A percentile compares a stretch with the other conserved stretches of the same genome.
Conservation (phyloP, 2,113 vertebrate species). For the Syngnathus floridae region DNA sequence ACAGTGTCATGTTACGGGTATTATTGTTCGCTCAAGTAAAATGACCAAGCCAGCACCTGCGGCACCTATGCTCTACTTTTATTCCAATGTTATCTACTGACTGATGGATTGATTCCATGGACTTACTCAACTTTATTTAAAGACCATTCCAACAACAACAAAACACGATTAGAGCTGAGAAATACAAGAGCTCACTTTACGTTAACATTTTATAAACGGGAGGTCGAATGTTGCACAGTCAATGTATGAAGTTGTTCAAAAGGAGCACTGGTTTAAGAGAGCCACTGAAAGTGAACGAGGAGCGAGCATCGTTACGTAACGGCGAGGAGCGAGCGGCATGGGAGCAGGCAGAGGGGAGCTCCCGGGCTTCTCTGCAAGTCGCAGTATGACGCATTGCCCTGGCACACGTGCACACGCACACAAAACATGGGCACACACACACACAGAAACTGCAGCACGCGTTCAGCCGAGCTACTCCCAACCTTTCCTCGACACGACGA, state of each 20-base stretch:
- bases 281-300: slow-evolving; percentile 25
- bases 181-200: too few species aligned
- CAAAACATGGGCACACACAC: slow-evolving; percentile 15
- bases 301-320: slow-evolving; percentile 57
- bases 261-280: neutral
- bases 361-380: slow-evolving; percentile 54
- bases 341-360: slow-evolving; percentile 57
- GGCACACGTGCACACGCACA: slow-evolving; percentile 20
- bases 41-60: slow-evolving; percentile 23
- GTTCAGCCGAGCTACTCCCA: slow-evolving; percentile 37
- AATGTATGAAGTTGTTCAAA: too few species aligned
- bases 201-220: too few species aligned
- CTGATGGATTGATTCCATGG: neutral
- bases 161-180: too few species aligned
- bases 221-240: too few species aligned
- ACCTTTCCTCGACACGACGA: slow-evolving; percentile 26
- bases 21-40: slow-evolving; percentile 13
- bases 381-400: slow-evolving; percentile 57
- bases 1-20: slow-evolving; percentile 19
- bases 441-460: slow-evolving; percentile 38
- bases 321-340: slow-evolving; percentile 45
- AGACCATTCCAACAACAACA: neutral
- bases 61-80: slow-evolving; percentile 4
- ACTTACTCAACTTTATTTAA: neutral
- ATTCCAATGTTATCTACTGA: neutral